phyloP scores from a whole-genome alignment of 2,888 invertebrate species.

The Ectemnius cavifrons region DNA sequence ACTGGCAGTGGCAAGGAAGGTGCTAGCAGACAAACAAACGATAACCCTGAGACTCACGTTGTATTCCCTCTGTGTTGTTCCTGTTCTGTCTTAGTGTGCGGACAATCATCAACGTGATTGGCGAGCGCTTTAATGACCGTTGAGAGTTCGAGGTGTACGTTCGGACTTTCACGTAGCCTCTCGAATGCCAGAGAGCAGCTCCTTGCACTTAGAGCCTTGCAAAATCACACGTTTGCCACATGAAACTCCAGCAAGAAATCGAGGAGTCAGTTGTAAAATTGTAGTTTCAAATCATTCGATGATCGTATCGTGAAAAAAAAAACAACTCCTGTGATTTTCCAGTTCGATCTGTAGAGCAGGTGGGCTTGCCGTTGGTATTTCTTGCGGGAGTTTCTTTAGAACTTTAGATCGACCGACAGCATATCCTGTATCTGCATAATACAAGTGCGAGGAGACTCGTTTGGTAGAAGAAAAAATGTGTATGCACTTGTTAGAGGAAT shows the following conservation, averaged over 20 bases:
- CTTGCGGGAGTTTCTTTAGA: no score
- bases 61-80: not conserved
- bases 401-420: no score
- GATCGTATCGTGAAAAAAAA: no score
- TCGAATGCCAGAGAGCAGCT: not conserved
- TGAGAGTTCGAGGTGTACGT: constrained; percentile 23
- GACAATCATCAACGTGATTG: constrained; percentile 36
- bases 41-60: constrained; percentile 34
- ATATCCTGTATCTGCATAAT: no score
- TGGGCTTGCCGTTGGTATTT: no score
- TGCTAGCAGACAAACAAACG: constrained; percentile 25
- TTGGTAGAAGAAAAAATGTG: no score
- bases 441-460: no score
- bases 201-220: not conserved
- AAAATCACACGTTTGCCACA: not conserved
- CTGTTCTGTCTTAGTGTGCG: no score
- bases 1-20: not conserved
- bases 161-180: constrained; percentile 36
- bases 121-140: constrained; percentile 24
- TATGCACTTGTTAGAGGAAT: no score
- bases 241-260: not conserved
- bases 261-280: not conserved
- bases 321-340: no score
- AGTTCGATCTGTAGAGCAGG: no score
- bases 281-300: no score